Conservation (phyloP, 37 sponge, comb jelly and placozoan genomes). For the Ianthella basta region DNA sequence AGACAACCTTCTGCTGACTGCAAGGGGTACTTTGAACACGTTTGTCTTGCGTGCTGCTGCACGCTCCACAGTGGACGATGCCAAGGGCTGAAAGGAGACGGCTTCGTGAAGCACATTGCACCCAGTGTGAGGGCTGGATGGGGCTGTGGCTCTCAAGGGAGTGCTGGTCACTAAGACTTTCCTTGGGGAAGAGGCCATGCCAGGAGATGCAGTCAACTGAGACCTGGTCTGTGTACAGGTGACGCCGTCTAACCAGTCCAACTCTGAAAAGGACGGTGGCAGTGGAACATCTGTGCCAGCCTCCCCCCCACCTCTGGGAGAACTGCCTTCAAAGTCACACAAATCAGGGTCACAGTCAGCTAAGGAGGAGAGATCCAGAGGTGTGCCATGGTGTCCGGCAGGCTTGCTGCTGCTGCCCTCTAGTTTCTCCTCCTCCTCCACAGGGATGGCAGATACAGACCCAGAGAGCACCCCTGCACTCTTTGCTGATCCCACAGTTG, state of each 20-base stretch:
- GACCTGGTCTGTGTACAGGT: constrained; percentile 45
- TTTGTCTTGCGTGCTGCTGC: too few species aligned
- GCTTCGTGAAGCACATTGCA: neutral
- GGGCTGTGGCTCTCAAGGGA: neutral
- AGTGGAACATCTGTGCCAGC: constrained; percentile 46
- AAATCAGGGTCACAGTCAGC: neutral
- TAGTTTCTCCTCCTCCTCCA: neutral
- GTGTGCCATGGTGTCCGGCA: neutral
- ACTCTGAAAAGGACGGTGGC: constrained; percentile 51
- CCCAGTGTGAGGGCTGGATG: neutral
- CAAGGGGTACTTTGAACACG: too few species aligned
- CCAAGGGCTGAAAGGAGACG: too few species aligned
- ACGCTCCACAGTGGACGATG: too few species aligned
- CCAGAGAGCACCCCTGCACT: neutral
- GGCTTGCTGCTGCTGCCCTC: neutral
- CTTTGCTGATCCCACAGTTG: neutral
- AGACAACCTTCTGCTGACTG: too few species aligned
- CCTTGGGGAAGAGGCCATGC: too few species aligned
- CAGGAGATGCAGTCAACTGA: neutral
- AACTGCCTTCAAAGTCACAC: neutral
- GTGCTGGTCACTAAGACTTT: too few species aligned
- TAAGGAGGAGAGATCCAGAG: neutral
- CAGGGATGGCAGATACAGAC: neutral
- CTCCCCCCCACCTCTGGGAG: neutral
- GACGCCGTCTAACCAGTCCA: constrained; percentile 71